Base-by-base conservation (phyloP, 2,888 invertebrate species). In the Tenthredo distinguenda region DNA sequence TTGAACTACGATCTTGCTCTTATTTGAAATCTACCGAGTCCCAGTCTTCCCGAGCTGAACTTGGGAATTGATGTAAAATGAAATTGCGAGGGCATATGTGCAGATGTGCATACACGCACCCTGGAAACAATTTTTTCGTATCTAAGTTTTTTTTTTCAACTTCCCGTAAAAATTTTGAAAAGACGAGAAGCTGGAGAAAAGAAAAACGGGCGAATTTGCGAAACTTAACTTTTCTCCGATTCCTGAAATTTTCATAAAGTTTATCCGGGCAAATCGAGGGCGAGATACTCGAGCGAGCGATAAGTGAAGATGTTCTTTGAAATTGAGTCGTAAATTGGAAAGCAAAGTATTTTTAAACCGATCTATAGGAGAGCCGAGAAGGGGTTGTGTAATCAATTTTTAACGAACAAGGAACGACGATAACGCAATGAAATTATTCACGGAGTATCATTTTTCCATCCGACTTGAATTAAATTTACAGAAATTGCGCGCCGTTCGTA, bases 241-340 rank as follows among this genome's bases (percentile, higher is more conserved):
- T 31, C 34, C 1, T 26, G 18, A 68, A 26, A 68, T 34, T 68
- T 68, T 31, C 34, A 68, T 62, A 68, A 34, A 7, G 3, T 68
- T 68, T 34, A 34, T 68, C 37, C 18, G 4, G 15, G 72, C 1
- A 37, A 72, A 40, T 65, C 31, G 18, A 40, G 21, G 43, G 72
- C 0, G 18, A 72, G 10, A 40, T 72, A 40, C 43, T 43, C 21
- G 72, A 72, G 40, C 12, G 72, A 74, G 40, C 21, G 43, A 74
- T 74, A 43, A 74, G 37, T 74, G 72, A 74, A 74, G 43, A 43
- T 74, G 72, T 74, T 43, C 21, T 43, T 43, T 4, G 21, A 21
- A 74, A 74, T 74, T 43, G 72, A 43, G 21, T 74, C 72, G 40
- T n/a, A 74, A 74, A 74, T 40, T 40, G 10, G 26, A 43, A 40